These are phyloP conservation scores for Peromyscus aztecus DNA, from an alignment of 2,797 vertebrate species.

Conservation along the genomic window DNA sequence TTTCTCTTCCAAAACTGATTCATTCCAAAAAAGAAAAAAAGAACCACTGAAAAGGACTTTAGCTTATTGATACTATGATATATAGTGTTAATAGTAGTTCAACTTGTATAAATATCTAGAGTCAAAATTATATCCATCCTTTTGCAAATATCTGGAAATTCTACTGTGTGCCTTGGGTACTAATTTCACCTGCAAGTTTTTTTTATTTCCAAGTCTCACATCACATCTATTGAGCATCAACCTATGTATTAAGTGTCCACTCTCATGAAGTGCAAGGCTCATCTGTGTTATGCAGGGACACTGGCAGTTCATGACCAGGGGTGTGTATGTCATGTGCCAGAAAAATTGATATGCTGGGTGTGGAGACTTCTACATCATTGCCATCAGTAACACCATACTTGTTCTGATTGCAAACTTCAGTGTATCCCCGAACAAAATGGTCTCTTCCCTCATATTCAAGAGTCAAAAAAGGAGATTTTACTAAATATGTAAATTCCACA, in stretches of 20 bases:
- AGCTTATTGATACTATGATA: background rate
- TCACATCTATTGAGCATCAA: background rate
- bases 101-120: background rate
- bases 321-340: background rate
- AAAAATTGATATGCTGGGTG: background rate
- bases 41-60: background rate
- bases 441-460: conserved; percentile 20
- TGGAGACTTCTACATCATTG: background rate
- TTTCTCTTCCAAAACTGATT: conserved; percentile 50
- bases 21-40: background rate
- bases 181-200: background rate
- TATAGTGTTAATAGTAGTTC: background rate
- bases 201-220: background rate
- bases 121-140: background rate
- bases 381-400: background rate
- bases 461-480: background rate
- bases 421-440: background rate
- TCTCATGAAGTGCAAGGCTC: background rate
- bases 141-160: background rate
- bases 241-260: background rate
- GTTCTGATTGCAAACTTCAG: background rate
- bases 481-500: background rate
- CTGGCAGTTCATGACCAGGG: background rate
- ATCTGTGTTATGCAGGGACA: background rate
- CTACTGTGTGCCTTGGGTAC: background rate